Evolutionary conservation across 1,140 invertebrate species (phyloP), one percentile per base, ranked within the genome.

Genomic region (Coboldia fuscipes): DNA sequence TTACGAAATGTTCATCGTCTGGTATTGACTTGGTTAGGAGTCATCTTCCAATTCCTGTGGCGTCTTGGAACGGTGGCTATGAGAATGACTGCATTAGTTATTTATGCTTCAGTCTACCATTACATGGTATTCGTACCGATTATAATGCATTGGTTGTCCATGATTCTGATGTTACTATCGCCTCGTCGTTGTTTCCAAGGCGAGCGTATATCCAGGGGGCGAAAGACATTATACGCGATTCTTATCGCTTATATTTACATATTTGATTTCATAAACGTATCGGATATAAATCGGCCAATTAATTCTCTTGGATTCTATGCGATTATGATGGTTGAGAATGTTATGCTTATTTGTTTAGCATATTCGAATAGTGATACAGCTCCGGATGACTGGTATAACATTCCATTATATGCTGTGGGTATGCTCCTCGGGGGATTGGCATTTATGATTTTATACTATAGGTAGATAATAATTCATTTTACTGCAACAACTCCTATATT

Each of bases 261-360:
- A 14, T 82, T 90, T 48, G 80, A 81, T n/a, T 90, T 88, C 48
- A 67, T 90, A 26, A 89, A 90, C 60, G 59, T 90, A 29, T 75
- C 85, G 39, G 74, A 82, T 42, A 67, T 70, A 6, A 78, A 79
- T 54, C 70, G 81, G 42, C 56, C 75, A 30, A 72, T 77, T 44
- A 82, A 81, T 57, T 80, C 83, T 71, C 65, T 72, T 9, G 79
- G 79, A 34, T 92, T 82, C 61, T 90, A 90, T 56, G 65, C 76
- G n/a, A 81, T 86, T 20, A 88, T 89, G 82, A 73, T 84, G 48
- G 58, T 88, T 28, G 86, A 92, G 58, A 90, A 89, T 51, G 66
- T 65, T 37, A 61, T 86, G 19, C 53, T 83, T 4, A 66, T 84
- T 41, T 28, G 68, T 59, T n/a, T n/a, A n/a, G n/a, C n/a, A n/a